Evolutionary conservation across 2,113 vertebrate species (phyloP), one percentile per base, ranked within the genome.

Genomic region (Aegotheles bennettii): DNA sequence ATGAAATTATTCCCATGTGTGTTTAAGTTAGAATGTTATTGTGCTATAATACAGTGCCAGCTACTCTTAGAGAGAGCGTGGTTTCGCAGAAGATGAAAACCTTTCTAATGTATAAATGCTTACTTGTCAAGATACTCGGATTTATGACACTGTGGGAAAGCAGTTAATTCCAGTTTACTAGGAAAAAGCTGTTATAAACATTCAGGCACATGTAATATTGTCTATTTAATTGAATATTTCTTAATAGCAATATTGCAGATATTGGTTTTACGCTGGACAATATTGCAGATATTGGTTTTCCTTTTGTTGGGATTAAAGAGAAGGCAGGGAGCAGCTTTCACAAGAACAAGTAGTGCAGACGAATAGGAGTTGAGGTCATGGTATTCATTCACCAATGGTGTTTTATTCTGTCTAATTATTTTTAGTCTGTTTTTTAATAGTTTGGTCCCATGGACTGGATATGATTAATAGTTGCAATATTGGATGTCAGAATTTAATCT

Each of bases 241-340:
- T 84, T 50, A 70, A n/a, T 6, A 83, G n/a, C 24, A 53, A 5
- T 70, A 53, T 33, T 84, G 13, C 31, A 70, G 9, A 33, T 11
- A 29, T 65, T 87, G 18, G 10, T 69, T 78, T 83, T 74, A 50
- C 51, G n/a, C 19, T 45, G 57, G 61, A 64, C 10, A 53, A 5
- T 70, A 53, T 33, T 84, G 13, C 31, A 70, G 9, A 33, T 11
- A 29, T 65, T 87, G 18, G 10, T 69, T 81, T 67, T 63, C 12
- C 10, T 40, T 59, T 45, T 47, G 11, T 25, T 35, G 18, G 18
- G 3, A 8, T 75, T 91, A 43, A 69, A 57, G 26, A 31, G 50
- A 71, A 60, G 0, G 0, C 1, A 0, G 7, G 7, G 33, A 31
- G 13, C 40, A 76, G 17, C 48, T 61, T 76, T 40, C 29, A 16